These are phyloP conservation scores for Phoebastria nigripes DNA, from an alignment of 2,797 vertebrate genomes.

Conservation along the genomic window DNA sequence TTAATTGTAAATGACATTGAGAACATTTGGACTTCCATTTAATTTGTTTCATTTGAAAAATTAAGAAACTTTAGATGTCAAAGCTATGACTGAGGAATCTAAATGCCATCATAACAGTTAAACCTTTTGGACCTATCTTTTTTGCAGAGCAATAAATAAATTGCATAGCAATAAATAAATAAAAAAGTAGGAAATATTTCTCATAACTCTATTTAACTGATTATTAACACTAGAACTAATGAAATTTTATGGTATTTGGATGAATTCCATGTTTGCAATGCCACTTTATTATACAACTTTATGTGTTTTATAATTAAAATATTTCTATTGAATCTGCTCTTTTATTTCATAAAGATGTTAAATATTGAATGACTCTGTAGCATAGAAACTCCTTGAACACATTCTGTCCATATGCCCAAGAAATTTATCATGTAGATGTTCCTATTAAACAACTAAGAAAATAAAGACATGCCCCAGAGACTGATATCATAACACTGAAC, in stretches of 20 bases:
- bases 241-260: neutral
- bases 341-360: constrained; percentile 25
- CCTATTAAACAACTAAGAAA: constrained; percentile 34
- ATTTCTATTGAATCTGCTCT: neutral
- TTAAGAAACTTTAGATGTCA: neutral
- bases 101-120: neutral
- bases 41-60: neutral
- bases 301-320: neutral
- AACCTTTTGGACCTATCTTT: neutral
- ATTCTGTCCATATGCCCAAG: constrained; percentile 19
- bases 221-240: neutral
- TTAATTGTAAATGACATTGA: neutral
- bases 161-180: neutral
- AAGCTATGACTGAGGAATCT: neutral
- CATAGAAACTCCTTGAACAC: constrained; percentile 45
- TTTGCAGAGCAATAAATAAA: neutral
- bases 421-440: constrained; percentile 24
- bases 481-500: constrained; percentile 40
- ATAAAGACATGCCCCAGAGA: constrained; percentile 45
- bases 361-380: neutral
- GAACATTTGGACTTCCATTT: neutral
- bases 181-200: neutral
- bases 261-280: neutral
- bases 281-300: neutral
- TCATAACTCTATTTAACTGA: neutral